These are phyloP conservation scores for Typhlichthys eigenmanni DNA, from an alignment of 2,797 vertebrate species.

Conservation along the genomic window DNA sequence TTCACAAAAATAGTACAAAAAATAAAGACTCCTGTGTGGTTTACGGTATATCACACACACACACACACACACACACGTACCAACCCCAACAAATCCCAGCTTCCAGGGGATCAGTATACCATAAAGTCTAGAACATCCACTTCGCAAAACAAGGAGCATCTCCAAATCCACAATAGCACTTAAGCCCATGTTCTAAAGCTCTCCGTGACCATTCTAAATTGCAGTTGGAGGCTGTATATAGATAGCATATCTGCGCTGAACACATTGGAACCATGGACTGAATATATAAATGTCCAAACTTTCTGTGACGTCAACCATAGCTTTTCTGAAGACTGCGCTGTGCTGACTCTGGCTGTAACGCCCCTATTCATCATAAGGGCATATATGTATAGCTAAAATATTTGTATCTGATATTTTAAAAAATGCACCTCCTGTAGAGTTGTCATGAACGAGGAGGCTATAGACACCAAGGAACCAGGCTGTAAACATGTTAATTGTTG, in stretches of 20 bases:
- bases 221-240: constrained; percentile 23
- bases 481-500: too few relatives aligned
- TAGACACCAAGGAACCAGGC: too few relatives aligned
- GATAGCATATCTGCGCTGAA: constrained; percentile 24
- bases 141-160: constrained; percentile 13
- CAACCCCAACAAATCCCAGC: constrained; percentile 13
- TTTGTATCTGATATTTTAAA: too few relatives aligned
- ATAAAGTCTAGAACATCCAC: constrained; percentile 13
- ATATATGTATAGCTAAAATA: too few relatives aligned
- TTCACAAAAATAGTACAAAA: too few relatives aligned
- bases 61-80: not conserved
- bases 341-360: too few relatives aligned
- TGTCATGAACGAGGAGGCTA: too few relatives aligned
- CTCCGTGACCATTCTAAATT: not conserved
- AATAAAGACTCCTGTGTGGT: constrained; percentile 2
- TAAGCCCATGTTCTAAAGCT: constrained; percentile 5
- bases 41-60: not conserved
- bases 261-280: not conserved
- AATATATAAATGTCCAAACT: too few relatives aligned
- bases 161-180: constrained; percentile 5
- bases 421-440: too few relatives aligned
- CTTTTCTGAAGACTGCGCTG: too few relatives aligned
- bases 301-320: too few relatives aligned
- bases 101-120: constrained; percentile 11
- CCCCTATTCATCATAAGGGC: too few relatives aligned